Percentiles rank a stretch among this genome's conserved stretches.
phyloP scores from a whole-genome alignment of 2,113 vertebrate species.

The Mobula birostris region DNA sequence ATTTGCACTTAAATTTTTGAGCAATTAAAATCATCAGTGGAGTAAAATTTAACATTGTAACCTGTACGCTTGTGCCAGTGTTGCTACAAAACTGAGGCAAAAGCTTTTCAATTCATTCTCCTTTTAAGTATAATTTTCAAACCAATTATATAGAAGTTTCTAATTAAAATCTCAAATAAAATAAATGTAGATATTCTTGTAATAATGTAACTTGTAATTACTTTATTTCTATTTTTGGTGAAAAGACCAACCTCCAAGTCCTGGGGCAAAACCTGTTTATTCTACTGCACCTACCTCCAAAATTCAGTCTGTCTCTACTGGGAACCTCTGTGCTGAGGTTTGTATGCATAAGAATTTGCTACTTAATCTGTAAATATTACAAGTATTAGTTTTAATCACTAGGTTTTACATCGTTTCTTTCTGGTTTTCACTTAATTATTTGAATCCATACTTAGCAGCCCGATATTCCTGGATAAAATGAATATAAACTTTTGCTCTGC shows the following conservation, averaged over 20 bases:
- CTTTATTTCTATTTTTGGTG: slow-evolving; percentile 27
- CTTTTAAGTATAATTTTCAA: neutral
- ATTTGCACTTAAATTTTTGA: neutral
- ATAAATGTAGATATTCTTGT: neutral
- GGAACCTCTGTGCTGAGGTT: slow-evolving; percentile 93
- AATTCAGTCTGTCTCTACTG: slow-evolving; percentile 96
- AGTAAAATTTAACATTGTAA: neutral
- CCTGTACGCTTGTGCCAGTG: neutral
- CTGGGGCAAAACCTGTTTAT: slow-evolving; percentile 72
- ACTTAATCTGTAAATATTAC: neutral
- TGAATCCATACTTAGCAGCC: neutral
- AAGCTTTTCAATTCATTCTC: neutral
- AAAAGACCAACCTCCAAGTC: slow-evolving; percentile 88
- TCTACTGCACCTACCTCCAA: slow-evolving; percentile 77
- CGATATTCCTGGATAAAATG: neutral
- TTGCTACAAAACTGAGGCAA: neutral
- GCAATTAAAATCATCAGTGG: neutral
- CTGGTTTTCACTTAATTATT: neutral
- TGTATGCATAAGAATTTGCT: slow-evolving; percentile 49
- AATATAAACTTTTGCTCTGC: neutral
- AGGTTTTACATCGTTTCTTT: neutral
- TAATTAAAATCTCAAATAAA: neutral
- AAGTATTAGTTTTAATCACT: neutral
- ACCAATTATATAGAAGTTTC: neutral
- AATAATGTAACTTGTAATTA: neutral